Percentiles rank a stretch among this genome's conserved stretches.
These are phyloP conservation scores for Verasper variegatus DNA, from an alignment of 2,113 vertebrate species.

Conservation along the genomic window DNA sequence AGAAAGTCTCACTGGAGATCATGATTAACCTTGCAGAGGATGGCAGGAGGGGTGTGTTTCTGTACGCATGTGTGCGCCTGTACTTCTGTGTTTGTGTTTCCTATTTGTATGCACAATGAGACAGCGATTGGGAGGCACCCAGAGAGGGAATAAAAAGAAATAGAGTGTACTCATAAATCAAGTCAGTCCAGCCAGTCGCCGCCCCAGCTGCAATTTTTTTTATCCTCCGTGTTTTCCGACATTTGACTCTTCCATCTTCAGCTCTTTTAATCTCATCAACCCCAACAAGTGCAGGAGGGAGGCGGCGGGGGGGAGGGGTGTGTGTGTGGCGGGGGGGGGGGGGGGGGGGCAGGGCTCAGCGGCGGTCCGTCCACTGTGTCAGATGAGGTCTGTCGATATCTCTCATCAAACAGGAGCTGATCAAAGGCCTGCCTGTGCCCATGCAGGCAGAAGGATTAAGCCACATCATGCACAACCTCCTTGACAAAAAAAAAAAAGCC, in stretches of 20 bases:
- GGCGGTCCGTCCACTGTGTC: conserved; percentile 46
- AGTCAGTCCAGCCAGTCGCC: conserved; percentile 50
- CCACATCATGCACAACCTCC: conserved; percentile 70
- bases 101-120: conserved; percentile 45
- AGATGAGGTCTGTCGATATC: conserved; percentile 78
- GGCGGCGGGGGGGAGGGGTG: background rate
- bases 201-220: conserved; percentile 25
- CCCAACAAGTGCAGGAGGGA: conserved; percentile 56
- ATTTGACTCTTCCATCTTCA: conserved; percentile 58
- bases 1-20: conserved; percentile 64
- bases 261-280: conserved; percentile 76
- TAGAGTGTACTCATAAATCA: conserved; percentile 64
- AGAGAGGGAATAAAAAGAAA: conserved; percentile 28
- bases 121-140: background rate
- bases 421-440: conserved; percentile 74
- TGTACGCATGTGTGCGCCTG: conserved; percentile 2
- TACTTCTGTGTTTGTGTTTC: conserved; percentile 28
- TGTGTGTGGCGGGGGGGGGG: too few species aligned
- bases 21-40: conserved; percentile 63
- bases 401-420: conserved; percentile 78
- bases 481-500: conserved; percentile 60
- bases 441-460: conserved; percentile 75
- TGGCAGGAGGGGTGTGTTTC: conserved; percentile 34
- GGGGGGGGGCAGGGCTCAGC: background rate
- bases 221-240: conserved; percentile 35